Evolutionary conservation across 2,797 vertebrate species (phyloP), one percentile per base, ranked within the genome.

Genomic region (Paguma larvata): DNA sequence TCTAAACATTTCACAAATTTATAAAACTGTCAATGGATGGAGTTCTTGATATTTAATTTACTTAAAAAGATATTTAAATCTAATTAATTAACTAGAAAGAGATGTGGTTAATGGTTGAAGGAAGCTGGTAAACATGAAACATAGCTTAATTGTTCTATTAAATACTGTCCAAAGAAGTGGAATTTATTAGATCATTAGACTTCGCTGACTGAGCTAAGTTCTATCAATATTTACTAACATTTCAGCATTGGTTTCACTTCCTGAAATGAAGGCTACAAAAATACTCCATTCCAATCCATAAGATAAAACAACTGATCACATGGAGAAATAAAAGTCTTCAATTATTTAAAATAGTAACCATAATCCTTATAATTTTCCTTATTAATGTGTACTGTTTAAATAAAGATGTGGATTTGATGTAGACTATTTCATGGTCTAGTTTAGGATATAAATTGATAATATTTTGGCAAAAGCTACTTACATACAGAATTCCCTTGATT

Each of bases 281-380:
- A 48, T 48, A 2, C 68, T 95, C 21, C 5, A 70, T 56, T 79
- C 6, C 2, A 92, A n/a, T 62, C 9, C 23, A 0, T 72, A 73
- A 79, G 91, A 83, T 5, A 73, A 78, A 30, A 70, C n/a, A 85
- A 75, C 2, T 53, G 32, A 63, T 67, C 23, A 72, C 9, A 38
- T 72, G 5, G 46, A 68, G 19, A 91, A 88, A 88, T 53, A 32
- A 70, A 73, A 63, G 1, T 34, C 5, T 65, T 85, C 3, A 9
- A 13, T 91, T 94, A 67, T 88, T 94, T 73, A 95, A 85, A 88
- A 65, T 70, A 68, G 11, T 80, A 48, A 86, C n/a, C 9, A n/a
- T 48, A 5, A 73, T 59, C 2, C 59, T 38, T 62, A 62, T 85
- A 44, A 18, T 75, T 91, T 80, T 90, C 82, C 21, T 85, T 63